A percentile compares a stretch with the other conserved stretches of the same genome.
phyloP scores from a whole-genome alignment of 2,113 vertebrate species.

The Sprattus sprattus region DNA sequence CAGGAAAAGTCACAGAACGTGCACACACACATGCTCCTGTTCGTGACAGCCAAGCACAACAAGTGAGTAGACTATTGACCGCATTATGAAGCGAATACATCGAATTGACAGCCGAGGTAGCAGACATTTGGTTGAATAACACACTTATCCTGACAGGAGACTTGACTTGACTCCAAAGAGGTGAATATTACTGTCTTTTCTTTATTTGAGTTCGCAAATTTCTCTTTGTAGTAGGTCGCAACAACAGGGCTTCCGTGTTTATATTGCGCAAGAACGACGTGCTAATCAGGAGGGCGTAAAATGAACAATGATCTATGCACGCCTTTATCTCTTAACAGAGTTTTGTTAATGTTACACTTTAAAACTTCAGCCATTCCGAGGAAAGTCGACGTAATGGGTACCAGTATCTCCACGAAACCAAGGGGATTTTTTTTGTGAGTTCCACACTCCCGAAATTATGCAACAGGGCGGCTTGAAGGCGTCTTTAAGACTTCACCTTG shows the following conservation, averaged over 20 bases:
- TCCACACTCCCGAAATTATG: neutral
- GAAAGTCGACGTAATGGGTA: neutral
- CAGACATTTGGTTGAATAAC: neutral
- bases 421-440: neutral
- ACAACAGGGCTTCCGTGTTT: neutral
- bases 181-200: neutral
- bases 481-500: neutral
- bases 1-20: constrained; percentile 9
- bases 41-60: neutral
- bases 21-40: neutral
- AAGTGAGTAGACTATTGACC: constrained; percentile 5
- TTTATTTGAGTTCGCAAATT: neutral
- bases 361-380: neutral
- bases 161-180: neutral
- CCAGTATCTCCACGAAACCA: neutral
- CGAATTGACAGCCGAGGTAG: neutral
- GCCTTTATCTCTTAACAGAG: neutral
- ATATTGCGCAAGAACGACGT: neutral
- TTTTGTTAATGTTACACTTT: neutral
- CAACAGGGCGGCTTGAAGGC: neutral
- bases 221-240: neutral
- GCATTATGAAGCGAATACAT: neutral
- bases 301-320: neutral
- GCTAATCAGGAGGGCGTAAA: neutral
- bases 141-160: neutral